phyloP scores from a whole-genome alignment of 2,113 vertebrate species.

The Eudyptes chrysolophus region DNA sequence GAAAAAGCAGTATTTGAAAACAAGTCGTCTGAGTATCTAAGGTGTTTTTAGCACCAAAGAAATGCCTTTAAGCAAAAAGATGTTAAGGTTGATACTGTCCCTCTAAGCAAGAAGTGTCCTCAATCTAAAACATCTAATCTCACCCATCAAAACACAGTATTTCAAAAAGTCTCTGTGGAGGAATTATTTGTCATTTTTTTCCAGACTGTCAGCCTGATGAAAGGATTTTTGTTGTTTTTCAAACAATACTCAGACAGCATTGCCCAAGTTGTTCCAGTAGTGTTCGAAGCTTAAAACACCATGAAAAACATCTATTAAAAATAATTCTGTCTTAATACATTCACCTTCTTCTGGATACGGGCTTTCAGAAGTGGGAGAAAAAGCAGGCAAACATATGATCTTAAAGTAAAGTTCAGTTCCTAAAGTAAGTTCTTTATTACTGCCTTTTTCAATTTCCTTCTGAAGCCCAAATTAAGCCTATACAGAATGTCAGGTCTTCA shows the following conservation, averaged over 20 bases:
- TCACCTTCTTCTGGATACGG: not conserved
- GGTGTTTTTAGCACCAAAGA: not conserved
- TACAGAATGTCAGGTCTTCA: not conserved
- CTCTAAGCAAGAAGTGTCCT: conserved; percentile 57
- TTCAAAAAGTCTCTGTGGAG: not conserved
- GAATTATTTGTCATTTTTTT: conserved; percentile 24
- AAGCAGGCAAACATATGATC: not conserved
- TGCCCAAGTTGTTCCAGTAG: not conserved
- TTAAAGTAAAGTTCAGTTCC: not conserved
- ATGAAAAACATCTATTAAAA: not conserved
- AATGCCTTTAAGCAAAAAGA: not conserved
- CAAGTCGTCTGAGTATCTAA: not conserved
- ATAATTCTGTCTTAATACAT: not conserved
- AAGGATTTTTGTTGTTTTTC: conserved; percentile 26
- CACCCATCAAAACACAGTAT: conserved; percentile 32
- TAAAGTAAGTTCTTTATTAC: not conserved
- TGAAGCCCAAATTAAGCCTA: not conserved
- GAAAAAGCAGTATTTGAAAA: not conserved
- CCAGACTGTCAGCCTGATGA: conserved; percentile 47
- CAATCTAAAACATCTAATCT: conserved; percentile 27
- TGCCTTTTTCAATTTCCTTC: not conserved
- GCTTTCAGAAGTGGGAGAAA: not conserved
- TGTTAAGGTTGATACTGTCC: conserved; percentile 42
- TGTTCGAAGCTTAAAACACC: conserved; percentile 1
- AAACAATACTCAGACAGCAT: conserved; percentile 35